Base-by-base conservation (phyloP, 1,140 invertebrate species). In the Coenobita brevimanus region DNA sequence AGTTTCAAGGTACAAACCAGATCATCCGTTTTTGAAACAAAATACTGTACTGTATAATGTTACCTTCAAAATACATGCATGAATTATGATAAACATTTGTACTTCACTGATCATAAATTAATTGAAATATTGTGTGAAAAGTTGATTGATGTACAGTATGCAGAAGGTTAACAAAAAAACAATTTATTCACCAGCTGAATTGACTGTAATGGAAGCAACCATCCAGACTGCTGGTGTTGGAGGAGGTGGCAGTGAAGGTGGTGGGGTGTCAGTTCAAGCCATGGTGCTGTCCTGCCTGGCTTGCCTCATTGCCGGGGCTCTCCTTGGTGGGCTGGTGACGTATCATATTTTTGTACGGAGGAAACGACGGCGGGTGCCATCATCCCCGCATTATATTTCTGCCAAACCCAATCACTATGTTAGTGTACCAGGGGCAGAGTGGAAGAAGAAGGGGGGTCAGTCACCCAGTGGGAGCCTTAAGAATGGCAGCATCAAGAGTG, bases 381-480 rank as follows among this genome's bases (percentile, higher is more conserved):
- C 94, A 17, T 95, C 94, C 73, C 95, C 96, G 0, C 96, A 96
- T 92, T 97, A 97, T 91, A 85, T 90, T n/a, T 86, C 89, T 15
- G 90, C 89, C 24, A 90, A 89, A 54, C 89, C 90, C 67, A 91
- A 91, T 73, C 88, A 89, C 30, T 91, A 91, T 82, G 90, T 91
- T 3, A 89, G 86, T 79, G 86, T 91, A 21, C 88, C 90, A 6
- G 90, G 88, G 36, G 84, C 64, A 43, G 96, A 95, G n/a, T 81
- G 87, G 88, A 94, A 17, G 46, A 50, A 50, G 17, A 50, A 91
- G 27, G 75, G 69, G 2, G 83, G 78, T 27, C 78, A 81, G 43
- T 76, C 89, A 27, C 83, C 83, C 24, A 82, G 82, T 6, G 67
- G 71, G 13, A 84, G 88, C 10, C 83, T 89, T 1, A 89, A 89